Evolutionary conservation across 1,140 invertebrate species (phyloP).

Genomic region (Aricia agestis): DNA sequence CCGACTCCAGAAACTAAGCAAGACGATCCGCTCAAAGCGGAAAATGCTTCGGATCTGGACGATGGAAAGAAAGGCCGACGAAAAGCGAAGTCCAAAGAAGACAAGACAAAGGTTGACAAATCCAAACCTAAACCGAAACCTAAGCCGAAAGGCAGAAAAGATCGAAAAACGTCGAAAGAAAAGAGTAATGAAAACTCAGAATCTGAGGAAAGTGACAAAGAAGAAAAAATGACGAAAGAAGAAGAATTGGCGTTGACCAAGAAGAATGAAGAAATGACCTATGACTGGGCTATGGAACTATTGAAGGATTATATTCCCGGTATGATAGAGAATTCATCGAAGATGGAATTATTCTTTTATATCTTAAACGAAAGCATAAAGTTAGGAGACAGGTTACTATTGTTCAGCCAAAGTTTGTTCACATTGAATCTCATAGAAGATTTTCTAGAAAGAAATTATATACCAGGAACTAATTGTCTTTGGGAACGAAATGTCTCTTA

Average conservation of each 20-base stretch:
- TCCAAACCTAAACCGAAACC: slow-evolving; percentile 50
- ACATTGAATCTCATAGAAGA: slow-evolving; percentile 98
- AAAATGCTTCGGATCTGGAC: slow-evolving; percentile 50
- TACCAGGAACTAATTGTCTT: slow-evolving; percentile 84
- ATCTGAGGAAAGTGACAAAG: slow-evolving; percentile 74
- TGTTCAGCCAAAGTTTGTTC: slow-evolving; percentile 97
- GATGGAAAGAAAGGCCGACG: slow-evolving; percentile 45
- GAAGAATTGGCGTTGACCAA: slow-evolving; percentile 76
- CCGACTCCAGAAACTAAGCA: slow-evolving; percentile 31
- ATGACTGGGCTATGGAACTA: slow-evolving; percentile 90
- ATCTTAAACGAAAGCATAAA: slow-evolving; percentile 93
- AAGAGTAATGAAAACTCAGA: slow-evolving; percentile 65
- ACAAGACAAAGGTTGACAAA: slow-evolving; percentile 55
- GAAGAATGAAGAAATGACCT: slow-evolving; percentile 87
- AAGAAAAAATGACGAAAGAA: slow-evolving; percentile 76
- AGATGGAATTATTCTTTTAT: slow-evolving; percentile 96
- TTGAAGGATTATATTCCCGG: slow-evolving; percentile 93
- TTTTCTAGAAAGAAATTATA: slow-evolving; percentile 88
- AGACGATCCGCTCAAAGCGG: slow-evolving; percentile 26
- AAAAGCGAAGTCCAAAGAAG: slow-evolving; percentile 52
- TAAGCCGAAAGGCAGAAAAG: slow-evolving; percentile 63
- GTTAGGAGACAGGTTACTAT: slow-evolving; percentile 92
- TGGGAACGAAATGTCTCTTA: slow-evolving; percentile 94
- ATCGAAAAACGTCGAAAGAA: slow-evolving; percentile 62
- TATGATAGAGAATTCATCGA: slow-evolving; percentile 94